Percentiles rank a stretch among this genome's conserved stretches.
These are phyloP conservation scores for Eilema caniola DNA, from an alignment of 2,888 invertebrate species.

Conservation along the genomic window DNA sequence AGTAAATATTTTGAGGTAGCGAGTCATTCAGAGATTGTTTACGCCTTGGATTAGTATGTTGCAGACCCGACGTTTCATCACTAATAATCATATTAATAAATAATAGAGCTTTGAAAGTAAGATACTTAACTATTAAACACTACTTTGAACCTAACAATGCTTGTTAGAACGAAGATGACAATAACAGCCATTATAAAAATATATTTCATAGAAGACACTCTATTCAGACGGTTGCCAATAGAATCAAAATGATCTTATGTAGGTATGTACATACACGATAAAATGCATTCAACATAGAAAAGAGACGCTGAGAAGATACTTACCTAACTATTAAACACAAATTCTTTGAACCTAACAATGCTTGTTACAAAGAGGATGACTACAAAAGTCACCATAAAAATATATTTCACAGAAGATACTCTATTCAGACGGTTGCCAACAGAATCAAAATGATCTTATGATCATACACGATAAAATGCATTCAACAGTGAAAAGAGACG, in stretches of 20 bases:
- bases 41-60: too few species aligned
- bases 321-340: too few species aligned
- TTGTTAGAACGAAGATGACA: not conserved
- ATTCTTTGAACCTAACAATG: not conserved
- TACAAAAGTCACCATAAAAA: not conserved
- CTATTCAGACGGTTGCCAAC: not conserved
- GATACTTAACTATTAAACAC: not conserved
- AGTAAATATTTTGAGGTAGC: too few species aligned
- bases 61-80: too few species aligned
- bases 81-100: too few species aligned
- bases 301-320: not conserved
- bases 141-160: not conserved
- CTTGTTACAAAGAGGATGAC: not conserved
- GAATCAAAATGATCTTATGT: not conserved
- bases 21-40: too few species aligned
- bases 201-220: not conserved
- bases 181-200: not conserved
- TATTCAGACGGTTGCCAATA: not conserved
- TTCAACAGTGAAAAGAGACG: not conserved
- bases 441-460: not conserved
- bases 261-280: not conserved
- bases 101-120: not conserved
- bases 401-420: not conserved
- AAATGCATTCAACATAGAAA: constrained; percentile 1
- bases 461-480: constrained; percentile 1